Evolutionary conservation across 2,888 invertebrate species (phyloP), one percentile per base, ranked within the genome.

Genomic region (Abrostola tripartita): DNA sequence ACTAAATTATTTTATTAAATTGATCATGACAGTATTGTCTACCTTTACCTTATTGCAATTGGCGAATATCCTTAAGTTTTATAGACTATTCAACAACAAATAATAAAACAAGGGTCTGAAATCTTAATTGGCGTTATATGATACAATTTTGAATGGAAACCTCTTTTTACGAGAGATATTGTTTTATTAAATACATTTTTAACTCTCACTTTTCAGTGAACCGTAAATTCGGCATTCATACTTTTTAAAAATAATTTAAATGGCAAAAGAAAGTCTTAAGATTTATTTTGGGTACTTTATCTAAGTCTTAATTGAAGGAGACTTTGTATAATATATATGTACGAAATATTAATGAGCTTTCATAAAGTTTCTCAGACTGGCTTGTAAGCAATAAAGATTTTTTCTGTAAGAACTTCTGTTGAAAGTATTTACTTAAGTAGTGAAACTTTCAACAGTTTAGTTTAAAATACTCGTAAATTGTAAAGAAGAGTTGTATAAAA

Each of bases 331-430:
- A 59, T 56, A 61, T 41, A 65, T 12, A 37, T 61, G 50, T 35
- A 64, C 53, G 54, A 65, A 68, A 63, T 65, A 68, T 63, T 71
- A 75, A 68, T 62, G 62, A 74, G 38, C 42, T 72, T 63, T 57
- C 37, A 5, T 40, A 10, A 64, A 61, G 52, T 57, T 72, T 65
- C 58, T 24, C 35, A 60, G 55, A 42, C 52, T 57, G 37, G 49
- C 42, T 51, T 42, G 41, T 41, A 44, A 61, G 49, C 41, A 52
- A 10, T 8, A 52, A 51, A 52, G 42, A 7, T 36, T 53, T 40
- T 37, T 35, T 24, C 51, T 12, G n/a, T n/a, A n/a, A n/a, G n/a
- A 12, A 49, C 49, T 24, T 49, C n/a, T 24, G 37, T 12, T 55
- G 37, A 12, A 54, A 12, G 12, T 54, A 49, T 24, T n/a, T 53